Conservation (phyloP, 2,113 vertebrate species). For the Prochilodus magdalenae region DNA sequence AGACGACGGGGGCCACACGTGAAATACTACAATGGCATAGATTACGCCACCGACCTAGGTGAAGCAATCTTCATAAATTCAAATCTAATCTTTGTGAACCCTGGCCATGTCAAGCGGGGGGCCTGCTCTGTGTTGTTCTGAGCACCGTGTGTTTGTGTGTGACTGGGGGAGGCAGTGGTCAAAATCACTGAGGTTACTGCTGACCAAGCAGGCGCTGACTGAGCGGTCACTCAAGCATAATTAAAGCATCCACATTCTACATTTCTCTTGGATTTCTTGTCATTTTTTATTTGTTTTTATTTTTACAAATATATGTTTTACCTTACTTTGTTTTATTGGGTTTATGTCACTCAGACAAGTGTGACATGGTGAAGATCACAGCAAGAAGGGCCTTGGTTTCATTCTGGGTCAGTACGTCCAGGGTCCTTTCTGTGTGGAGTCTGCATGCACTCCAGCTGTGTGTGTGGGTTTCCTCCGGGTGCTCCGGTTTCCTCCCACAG, state of each 20-base stretch:
- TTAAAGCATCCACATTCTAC: not conserved
- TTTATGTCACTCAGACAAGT: too few species aligned
- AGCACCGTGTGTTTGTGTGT: slow-evolving; percentile 36
- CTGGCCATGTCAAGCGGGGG: slow-evolving; percentile 80
- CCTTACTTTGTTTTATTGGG: too few species aligned
- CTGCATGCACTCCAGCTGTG: too few species aligned
- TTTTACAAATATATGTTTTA: not conserved
- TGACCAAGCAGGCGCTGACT: slow-evolving; percentile 18
- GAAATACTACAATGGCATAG: slow-evolving; percentile 87
- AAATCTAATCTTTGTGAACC: slow-evolving; percentile 93
- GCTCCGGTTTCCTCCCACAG: too few species aligned
- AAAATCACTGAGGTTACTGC: slow-evolving; percentile 25
- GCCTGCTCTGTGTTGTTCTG: slow-evolving; percentile 36
- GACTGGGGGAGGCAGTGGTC: slow-evolving; percentile 8
- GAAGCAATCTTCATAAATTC: slow-evolving; percentile 99
- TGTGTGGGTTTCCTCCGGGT: too few species aligned
- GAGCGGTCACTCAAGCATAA: not conserved
- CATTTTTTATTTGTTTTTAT: too few species aligned
- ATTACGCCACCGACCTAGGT: slow-evolving; percentile 84
- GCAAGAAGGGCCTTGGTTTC: too few species aligned
- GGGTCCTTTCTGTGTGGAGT: too few species aligned
- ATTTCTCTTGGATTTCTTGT: not conserved
- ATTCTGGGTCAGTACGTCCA: too few species aligned
- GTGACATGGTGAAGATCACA: too few species aligned
- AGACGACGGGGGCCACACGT: slow-evolving; percentile 86